A percentile compares a stretch with the other conserved stretches of the same genome.
Evolutionary conservation across 2,888 invertebrate genomes (phyloP).

Genomic region (Cancer borealis): DNA sequence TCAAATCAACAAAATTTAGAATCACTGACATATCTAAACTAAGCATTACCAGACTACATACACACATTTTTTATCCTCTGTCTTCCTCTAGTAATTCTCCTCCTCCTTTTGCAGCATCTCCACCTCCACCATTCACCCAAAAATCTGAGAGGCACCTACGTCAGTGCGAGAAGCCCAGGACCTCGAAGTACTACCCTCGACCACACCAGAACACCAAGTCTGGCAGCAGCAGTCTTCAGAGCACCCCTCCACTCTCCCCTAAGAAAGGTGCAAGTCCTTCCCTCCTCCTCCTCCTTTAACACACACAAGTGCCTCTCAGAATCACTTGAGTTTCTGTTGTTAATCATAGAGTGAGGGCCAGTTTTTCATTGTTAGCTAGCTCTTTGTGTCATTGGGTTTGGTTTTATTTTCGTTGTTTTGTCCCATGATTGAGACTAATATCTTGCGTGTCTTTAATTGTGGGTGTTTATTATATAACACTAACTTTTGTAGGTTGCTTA

Average conservation of each 20-base stretch:
- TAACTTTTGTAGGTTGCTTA: neutral
- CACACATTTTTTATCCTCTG: neutral
- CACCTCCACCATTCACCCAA: constrained; percentile 81
- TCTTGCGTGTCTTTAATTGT: neutral
- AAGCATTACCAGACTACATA: neutral
- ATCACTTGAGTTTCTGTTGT: neutral
- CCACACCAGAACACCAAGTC: constrained; percentile 81
- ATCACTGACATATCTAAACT: too few relatives aligned
- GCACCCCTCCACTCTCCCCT: constrained; percentile 86
- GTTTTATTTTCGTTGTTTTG: neutral
- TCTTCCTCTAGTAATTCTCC: constrained; percentile 43
- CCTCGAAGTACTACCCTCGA: constrained; percentile 83
- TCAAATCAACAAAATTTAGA: neutral
- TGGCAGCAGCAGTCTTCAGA: constrained; percentile 80
- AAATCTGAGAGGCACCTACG: constrained; percentile 90
- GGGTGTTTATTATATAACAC: neutral
- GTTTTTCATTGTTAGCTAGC: neutral
- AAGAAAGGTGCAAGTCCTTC: constrained; percentile 82
- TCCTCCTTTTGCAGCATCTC: constrained; percentile 79
- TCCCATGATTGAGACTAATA: neutral
- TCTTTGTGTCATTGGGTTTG: neutral
- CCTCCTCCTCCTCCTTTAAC: neutral
- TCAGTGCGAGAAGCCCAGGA: constrained; percentile 85
- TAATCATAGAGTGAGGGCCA: constrained; percentile 13
- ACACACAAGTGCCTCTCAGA: constrained; percentile 36